Percentiles rank a stretch among this genome's conserved stretches.
Evolutionary conservation across 2,888 invertebrate species (phyloP).

Genomic region (Nipponacmea schrenckii): DNA sequence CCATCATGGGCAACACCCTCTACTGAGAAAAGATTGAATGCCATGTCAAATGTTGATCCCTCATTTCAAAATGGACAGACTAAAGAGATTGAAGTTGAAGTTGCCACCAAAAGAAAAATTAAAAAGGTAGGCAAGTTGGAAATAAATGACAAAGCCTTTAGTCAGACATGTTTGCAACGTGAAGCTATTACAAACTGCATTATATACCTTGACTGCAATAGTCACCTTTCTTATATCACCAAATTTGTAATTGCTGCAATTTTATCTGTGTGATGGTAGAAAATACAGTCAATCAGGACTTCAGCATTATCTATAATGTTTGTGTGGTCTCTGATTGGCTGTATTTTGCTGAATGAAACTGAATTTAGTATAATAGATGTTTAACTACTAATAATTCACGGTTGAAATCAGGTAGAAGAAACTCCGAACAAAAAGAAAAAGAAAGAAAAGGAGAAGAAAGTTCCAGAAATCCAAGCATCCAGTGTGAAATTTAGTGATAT

Average conservation of each 20-base stretch:
- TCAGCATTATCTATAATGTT: too few species aligned
- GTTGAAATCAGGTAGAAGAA: background rate
- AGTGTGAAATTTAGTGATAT: conserved; percentile 77
- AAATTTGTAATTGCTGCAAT: too few species aligned
- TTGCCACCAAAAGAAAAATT: background rate
- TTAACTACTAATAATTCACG: background rate
- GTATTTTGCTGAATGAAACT: too few species aligned
- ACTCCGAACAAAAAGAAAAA: background rate
- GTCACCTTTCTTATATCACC: too few species aligned
- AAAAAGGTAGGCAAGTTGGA: background rate
- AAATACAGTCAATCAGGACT: too few species aligned
- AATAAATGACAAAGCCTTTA: too few species aligned
- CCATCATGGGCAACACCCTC: background rate
- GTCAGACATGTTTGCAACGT: too few species aligned
- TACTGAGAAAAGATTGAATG: conserved; percentile 6
- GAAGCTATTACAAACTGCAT: too few species aligned
- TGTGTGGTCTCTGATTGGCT: too few species aligned
- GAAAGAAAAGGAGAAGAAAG: conserved; percentile 21
- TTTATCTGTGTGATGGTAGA: too few species aligned
- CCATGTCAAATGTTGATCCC: background rate
- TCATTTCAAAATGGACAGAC: background rate
- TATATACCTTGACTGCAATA: too few species aligned
- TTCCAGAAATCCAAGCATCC: conserved; percentile 51
- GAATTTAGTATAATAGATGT: too few species aligned
- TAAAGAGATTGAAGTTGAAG: background rate